phyloP scores from a whole-genome alignment of 2,113 vertebrate genomes.

The Festucalex cinctus region DNA sequence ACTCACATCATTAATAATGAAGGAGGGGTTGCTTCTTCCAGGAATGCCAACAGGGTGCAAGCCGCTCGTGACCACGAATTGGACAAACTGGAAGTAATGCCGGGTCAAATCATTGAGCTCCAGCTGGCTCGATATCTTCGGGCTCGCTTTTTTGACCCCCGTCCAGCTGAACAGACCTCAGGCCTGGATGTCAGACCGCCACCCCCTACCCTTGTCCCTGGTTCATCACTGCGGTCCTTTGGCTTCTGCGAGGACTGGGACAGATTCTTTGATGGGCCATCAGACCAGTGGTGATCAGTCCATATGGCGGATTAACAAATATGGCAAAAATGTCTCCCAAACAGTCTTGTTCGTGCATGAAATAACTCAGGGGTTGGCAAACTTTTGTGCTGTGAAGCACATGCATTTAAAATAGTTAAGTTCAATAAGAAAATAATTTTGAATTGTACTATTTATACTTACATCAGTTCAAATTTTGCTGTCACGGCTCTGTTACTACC shows the following conservation, averaged over 20 bases:
- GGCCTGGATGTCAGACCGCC: neutral
- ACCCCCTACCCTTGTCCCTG: neutral
- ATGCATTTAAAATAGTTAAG: too few species aligned
- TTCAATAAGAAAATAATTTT: too few species aligned
- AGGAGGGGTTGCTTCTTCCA: neutral
- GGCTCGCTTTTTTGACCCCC: neutral
- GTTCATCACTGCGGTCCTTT: neutral
- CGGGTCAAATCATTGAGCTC: neutral
- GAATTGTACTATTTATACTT: too few species aligned
- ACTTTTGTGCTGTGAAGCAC: too few species aligned
- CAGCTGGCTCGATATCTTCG: neutral
- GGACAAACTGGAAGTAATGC: neutral
- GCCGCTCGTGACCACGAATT: neutral
- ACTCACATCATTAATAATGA: neutral
- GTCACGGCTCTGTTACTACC: neutral
- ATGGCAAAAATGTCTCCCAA: too few species aligned
- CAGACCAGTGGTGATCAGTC: neutral
- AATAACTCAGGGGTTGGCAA: too few species aligned
- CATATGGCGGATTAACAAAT: neutral
- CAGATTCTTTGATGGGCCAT: neutral
- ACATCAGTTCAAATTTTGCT: too few species aligned
- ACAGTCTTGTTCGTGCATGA: too few species aligned
- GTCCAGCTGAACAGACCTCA: neutral
- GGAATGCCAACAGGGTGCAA: neutral
- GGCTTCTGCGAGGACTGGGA: neutral